Evolutionary conservation across 2,113 vertebrate genomes (phyloP), one percentile per base, ranked within the genome.

Genomic region (Ciconia stormi): DNA sequence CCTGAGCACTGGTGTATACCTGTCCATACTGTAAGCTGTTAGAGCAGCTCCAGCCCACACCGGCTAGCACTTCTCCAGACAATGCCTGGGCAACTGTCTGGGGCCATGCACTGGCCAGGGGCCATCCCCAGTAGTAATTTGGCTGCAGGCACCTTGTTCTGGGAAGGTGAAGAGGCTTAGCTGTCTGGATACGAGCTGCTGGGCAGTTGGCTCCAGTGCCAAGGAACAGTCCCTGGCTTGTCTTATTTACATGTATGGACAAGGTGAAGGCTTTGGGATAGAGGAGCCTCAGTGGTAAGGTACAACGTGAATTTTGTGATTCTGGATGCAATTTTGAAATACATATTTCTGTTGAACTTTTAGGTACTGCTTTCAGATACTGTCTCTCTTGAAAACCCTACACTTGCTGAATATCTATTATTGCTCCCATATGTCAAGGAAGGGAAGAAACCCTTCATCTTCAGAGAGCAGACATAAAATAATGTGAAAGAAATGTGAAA

Each of bases 141-240:
- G 93, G 66, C 93, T 96, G 82, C 27, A 94, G 71, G 58, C 74
- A 77, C 17, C 87, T 94, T 77, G 32, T 85, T 97, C 49, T 93
- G 62, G n/a, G 53, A 42, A 90, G 77, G 85, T 93, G 69, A 97
- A 95, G 96, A 89, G 89, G 77, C 81, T 96, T 93, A 90, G 84
- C 70, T 95, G 87, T 88, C 90, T 95, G 93, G 13, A 27, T 87
- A 56, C 0, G 13, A 87, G 53, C 74, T 87, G 36, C 78, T 95
- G 82, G 87, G 84, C 85, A 69, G 44, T 17, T 86, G 81, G 30
- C 66, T 96, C 21, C 58, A 36, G 36, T 72, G 78, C 87, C 78
- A 80, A 66, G 61, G 70, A 85, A 82, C 71, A 79, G 66, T 86
- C 59, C 40, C n/a, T 70, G 84, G 10, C 82, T 88, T 96, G 87